These are phyloP conservation scores for Hippocampus guttulatus DNA, from an alignment of 2,113 vertebrate genomes.

Conservation along the genomic window DNA sequence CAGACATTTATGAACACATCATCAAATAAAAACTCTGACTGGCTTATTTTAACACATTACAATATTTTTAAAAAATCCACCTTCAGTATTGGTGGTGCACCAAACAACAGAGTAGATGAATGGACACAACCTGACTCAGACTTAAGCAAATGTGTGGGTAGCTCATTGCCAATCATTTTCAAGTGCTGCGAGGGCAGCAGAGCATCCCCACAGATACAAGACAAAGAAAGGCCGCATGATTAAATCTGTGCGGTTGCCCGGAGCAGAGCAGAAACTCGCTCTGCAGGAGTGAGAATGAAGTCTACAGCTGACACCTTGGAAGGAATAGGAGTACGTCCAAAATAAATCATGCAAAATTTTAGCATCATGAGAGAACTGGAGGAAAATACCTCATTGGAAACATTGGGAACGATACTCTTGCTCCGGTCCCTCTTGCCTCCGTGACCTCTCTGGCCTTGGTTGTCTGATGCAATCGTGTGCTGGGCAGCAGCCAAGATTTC, in stretches of 20 bases:
- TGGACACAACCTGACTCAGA: conserved; percentile 53
- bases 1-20: conserved; percentile 10
- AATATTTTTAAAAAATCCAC: conserved; percentile 10
- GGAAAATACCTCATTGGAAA: conserved; percentile 79
- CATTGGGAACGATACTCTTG: conserved; percentile 78
- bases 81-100: conserved; percentile 15
- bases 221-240: conserved; percentile 32
- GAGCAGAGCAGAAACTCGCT: conserved; percentile 23
- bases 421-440: conserved; percentile 78
- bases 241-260: conserved; percentile 32
- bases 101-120: conserved; percentile 36
- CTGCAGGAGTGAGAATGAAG: not conserved
- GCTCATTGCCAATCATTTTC: conserved; percentile 52
- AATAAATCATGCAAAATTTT: conserved; percentile 2
- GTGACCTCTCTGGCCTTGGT: conserved; percentile 79
- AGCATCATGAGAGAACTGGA: not conserved
- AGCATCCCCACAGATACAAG: conserved; percentile 30
- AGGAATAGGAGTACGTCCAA: not conserved
- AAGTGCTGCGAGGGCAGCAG: conserved; percentile 40
- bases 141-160: conserved; percentile 50
- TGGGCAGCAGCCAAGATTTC: conserved; percentile 91
- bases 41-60: not conserved
- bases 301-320: conserved; percentile 6
- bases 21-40: conserved; percentile 3
- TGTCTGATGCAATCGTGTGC: conserved; percentile 86